Conservation (phyloP, 2,113 vertebrate species). For the Rattus rattus region DNA sequence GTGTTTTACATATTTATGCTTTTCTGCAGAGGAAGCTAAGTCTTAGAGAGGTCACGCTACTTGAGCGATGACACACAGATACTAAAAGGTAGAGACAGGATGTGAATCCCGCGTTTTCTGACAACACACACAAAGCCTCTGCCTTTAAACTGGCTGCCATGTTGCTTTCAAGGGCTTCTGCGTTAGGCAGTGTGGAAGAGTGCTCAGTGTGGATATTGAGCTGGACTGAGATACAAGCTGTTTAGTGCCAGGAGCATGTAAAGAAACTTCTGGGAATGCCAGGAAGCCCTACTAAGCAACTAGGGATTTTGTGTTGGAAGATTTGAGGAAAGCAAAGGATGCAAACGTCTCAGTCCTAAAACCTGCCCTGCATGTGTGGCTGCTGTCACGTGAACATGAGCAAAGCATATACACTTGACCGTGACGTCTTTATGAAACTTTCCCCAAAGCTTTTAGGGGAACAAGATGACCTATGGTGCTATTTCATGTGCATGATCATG, state of each 20-base stretch:
- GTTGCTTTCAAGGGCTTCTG: neutral
- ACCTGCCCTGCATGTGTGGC: neutral
- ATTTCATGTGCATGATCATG: neutral
- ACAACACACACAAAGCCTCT: neutral
- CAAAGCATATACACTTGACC: neutral
- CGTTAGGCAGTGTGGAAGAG: neutral
- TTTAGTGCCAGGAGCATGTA: neutral
- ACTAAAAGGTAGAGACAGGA: neutral
- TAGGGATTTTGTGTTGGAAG: neutral
- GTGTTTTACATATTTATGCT: neutral
- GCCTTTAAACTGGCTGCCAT: no score
- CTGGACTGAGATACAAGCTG: neutral
- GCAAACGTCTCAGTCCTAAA: neutral
- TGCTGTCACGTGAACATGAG: neutral
- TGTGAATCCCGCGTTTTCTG: neutral
- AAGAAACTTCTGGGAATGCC: slow-evolving; percentile 4
- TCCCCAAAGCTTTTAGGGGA: neutral
- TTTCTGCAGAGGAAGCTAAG: neutral
- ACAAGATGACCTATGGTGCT: neutral
- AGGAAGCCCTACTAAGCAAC: neutral
- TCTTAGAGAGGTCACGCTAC: neutral
- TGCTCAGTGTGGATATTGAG: neutral
- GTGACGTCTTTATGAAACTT: neutral
- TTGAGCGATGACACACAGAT: neutral
- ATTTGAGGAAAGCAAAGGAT: neutral